Percentiles rank a stretch among this genome's conserved stretches.
phyloP scores from a whole-genome alignment of 1,140 invertebrate species.

The Neodiprion lecontei region DNA sequence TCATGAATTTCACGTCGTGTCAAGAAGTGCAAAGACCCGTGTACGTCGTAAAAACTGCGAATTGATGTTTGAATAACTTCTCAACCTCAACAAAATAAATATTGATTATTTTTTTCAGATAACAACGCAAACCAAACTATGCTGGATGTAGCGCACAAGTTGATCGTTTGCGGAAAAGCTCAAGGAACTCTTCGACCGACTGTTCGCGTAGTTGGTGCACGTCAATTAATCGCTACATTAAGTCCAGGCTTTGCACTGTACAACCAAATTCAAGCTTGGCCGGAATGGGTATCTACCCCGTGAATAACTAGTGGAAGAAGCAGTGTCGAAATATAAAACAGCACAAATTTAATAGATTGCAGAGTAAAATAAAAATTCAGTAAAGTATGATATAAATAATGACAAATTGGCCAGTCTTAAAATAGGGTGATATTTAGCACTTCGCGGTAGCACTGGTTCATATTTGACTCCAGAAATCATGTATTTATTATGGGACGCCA shows the following conservation, averaged over 20 bases:
- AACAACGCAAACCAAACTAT: constrained; percentile 64
- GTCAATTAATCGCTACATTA: constrained; percentile 65
- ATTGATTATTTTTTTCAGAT: constrained; percentile 55
- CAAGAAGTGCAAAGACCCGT: not conserved
- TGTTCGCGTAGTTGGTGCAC: constrained; percentile 69
- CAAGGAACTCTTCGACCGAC: constrained; percentile 63
- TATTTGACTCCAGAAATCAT: too few relatives aligned
- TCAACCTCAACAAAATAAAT: not conserved
- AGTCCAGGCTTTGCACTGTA: constrained; percentile 72
- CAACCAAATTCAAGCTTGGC: constrained; percentile 49
- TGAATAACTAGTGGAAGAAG: not conserved
- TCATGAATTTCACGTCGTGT: too few relatives aligned
- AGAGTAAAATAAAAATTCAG: constrained; percentile 4
- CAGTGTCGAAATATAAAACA: not conserved
- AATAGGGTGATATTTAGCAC: too few relatives aligned
- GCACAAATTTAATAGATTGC: constrained; percentile 3
- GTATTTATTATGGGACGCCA: too few relatives aligned
- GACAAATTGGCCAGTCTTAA: too few relatives aligned
- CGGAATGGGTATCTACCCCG: constrained; percentile 38
- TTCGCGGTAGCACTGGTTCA: too few relatives aligned
- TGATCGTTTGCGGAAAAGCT: constrained; percentile 69
- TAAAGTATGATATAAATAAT: not conserved
- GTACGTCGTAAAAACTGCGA: constrained; percentile 9
- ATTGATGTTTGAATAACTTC: not conserved
- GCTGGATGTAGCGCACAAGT: constrained; percentile 64